Percentiles rank a stretch among this genome's conserved stretches.
phyloP scores from a whole-genome alignment of 2,888 invertebrate genomes.

The Acleris cristana region DNA sequence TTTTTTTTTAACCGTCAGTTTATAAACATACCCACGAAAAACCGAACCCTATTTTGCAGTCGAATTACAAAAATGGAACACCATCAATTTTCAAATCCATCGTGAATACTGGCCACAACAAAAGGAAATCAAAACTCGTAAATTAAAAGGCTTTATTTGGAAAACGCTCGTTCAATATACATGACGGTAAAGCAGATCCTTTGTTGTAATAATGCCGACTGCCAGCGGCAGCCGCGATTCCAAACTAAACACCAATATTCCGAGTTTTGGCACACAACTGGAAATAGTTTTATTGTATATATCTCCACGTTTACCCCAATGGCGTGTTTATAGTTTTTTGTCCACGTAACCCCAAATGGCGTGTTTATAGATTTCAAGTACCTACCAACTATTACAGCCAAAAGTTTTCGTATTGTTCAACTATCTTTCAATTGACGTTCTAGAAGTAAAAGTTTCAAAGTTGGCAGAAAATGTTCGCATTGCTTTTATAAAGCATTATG shows the following conservation, averaged over 20 bases:
- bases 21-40: too few species aligned
- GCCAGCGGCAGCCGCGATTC: neutral
- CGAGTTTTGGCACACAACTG: conserved; percentile 18
- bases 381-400: neutral
- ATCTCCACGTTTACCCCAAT: neutral
- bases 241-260: conserved; percentile 23
- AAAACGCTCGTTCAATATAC: neutral
- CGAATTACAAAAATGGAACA: too few species aligned
- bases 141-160: too few species aligned
- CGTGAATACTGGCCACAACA: too few species aligned
- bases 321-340: neutral
- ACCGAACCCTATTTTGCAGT: too few species aligned
- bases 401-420: neutral
- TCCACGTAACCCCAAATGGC: conserved; percentile 4
- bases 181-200: neutral
- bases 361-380: neutral
- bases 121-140: too few species aligned
- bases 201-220: conserved; percentile 13
- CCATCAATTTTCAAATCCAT: too few species aligned
- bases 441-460: neutral
- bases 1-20: too few species aligned
- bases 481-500: too few species aligned
- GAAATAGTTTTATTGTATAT: conserved; percentile 16
- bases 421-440: neutral
- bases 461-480: neutral